Evolutionary conservation across 1,140 invertebrate species (phyloP), one percentile per base, ranked within the genome.

Genomic region (Riptortus pedestris): DNA sequence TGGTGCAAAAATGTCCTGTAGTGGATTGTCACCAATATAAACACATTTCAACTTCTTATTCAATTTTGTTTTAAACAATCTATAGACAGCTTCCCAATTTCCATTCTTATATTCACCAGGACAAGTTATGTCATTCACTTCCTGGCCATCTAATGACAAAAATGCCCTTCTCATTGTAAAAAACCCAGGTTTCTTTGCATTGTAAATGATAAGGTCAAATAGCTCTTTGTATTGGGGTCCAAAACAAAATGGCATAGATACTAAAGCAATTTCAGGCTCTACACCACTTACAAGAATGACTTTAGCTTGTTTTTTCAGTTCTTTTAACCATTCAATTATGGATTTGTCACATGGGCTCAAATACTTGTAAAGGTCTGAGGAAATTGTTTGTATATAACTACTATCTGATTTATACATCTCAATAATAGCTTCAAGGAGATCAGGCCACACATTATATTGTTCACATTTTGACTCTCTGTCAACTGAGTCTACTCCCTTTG

Each of bases 11-110:
- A 90, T 77, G 76, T 91, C 88, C 74, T 90, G 87, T 31, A 88
- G 75, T 7, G 90, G 71, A 76, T 88, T 89, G 72, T 91, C 88
- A 0, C 88, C 88, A 67, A 91, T 73, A 69, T 90, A 91, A 0
- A 90, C 68, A 62, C 83, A 83, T 66, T 79, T 80, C 59, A 81
- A 67, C 0, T 74, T 65, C 33, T 79, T 77, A 0, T 74, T 43
- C 26, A 55, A 38, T 20, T 18, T n/a, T 14, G 9, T 24, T 18
- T 28, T 16, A 7, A 48, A 31, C 0, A 14, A 16, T 43, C 55
- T 26, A 31, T 27, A 27, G 14, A 57, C 14, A 24, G 31, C n/a
- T 9, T 18, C 14, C 33, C 59, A 62, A 28, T 59, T 64, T 2
- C 87, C 87, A 67, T 85, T 79, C 18, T 76, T 81, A 71, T 87